A percentile compares a stretch with the other conserved stretches of the same genome.
These are phyloP conservation scores for Drosophila asahinai DNA, from an alignment of 1,140 invertebrate species.

Conservation along the genomic window DNA sequence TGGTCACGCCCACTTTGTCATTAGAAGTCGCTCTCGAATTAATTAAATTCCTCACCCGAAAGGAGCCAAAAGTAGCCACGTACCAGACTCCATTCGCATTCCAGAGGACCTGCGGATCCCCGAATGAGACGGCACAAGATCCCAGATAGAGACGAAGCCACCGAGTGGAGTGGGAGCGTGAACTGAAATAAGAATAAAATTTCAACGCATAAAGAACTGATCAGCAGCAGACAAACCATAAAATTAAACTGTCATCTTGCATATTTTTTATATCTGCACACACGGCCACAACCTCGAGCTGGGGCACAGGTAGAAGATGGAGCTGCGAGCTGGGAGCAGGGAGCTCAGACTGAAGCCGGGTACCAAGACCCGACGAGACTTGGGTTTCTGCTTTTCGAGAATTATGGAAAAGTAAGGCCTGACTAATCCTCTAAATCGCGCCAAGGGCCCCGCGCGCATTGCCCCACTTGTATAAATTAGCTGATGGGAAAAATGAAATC, in stretches of 20 bases:
- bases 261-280: slow-evolving; percentile 84
- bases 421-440: slow-evolving; percentile 84
- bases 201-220: slow-evolving; percentile 84
- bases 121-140: slow-evolving; percentile 14
- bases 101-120: slow-evolving; percentile 28
- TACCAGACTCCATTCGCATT: slow-evolving; percentile 62
- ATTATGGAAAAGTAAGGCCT: slow-evolving; percentile 84
- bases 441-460: slow-evolving; percentile 68
- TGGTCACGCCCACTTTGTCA: slow-evolving; percentile 78
- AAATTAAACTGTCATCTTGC: slow-evolving; percentile 85
- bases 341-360: slow-evolving; percentile 3
- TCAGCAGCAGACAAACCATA: slow-evolving; percentile 85
- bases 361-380: slow-evolving; percentile 1
- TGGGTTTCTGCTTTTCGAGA: slow-evolving; percentile 59
- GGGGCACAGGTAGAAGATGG: slow-evolving; percentile 55
- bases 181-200: slow-evolving; percentile 58
- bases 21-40: slow-evolving; percentile 75
- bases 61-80: slow-evolving; percentile 64
- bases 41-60: slow-evolving; percentile 75
- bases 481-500: slow-evolving; percentile 84
- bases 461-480: slow-evolving; percentile 84
- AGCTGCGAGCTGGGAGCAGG: slow-evolving; percentile 22
- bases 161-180: slow-evolving; percentile 11
- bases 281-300: slow-evolving; percentile 40
- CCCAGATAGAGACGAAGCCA: slow-evolving; percentile 16